phyloP scores from a whole-genome alignment of 2,797 vertebrate genomes.

The Taeniopygia guttata region DNA sequence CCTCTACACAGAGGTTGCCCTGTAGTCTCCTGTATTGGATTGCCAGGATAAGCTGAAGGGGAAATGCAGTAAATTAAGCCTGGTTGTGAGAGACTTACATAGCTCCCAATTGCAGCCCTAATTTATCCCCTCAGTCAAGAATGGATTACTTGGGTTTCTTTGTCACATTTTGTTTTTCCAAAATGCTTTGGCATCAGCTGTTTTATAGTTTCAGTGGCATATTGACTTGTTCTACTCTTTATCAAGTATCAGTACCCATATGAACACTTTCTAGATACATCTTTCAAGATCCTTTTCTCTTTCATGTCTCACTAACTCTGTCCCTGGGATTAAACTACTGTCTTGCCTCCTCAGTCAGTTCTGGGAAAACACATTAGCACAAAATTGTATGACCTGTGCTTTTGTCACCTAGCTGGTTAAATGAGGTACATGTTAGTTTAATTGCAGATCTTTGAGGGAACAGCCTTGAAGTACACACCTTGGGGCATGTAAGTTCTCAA shows the following conservation, averaged over 20 bases:
- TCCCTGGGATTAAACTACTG: not conserved
- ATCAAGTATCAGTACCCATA: not conserved
- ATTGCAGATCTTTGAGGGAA: not conserved
- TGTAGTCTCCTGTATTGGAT: accelerated
- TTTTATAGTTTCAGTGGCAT: not conserved
- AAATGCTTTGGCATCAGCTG: not conserved
- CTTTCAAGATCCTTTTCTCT: slow-evolving; percentile 4
- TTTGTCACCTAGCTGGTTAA: not conserved
- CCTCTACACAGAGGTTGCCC: not conserved
- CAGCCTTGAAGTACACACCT: not conserved
- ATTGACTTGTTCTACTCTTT: not conserved
- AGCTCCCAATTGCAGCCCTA: not conserved
- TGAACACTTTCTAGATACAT: not conserved
- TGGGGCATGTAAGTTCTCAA: not conserved
- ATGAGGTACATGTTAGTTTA: slow-evolving; percentile 12
- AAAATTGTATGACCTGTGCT: not conserved
- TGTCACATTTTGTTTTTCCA: not conserved
- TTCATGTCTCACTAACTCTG: slow-evolving; percentile 36
- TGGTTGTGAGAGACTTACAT: not conserved
- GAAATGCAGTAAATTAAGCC: not conserved
- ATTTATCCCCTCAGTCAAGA: not conserved
- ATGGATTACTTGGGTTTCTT: not conserved
- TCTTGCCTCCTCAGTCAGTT: not conserved
- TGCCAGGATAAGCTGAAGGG: not conserved
- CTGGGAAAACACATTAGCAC: not conserved